phyloP scores from a whole-genome alignment of 1,140 invertebrate species.

The Drosophila auraria region DNA sequence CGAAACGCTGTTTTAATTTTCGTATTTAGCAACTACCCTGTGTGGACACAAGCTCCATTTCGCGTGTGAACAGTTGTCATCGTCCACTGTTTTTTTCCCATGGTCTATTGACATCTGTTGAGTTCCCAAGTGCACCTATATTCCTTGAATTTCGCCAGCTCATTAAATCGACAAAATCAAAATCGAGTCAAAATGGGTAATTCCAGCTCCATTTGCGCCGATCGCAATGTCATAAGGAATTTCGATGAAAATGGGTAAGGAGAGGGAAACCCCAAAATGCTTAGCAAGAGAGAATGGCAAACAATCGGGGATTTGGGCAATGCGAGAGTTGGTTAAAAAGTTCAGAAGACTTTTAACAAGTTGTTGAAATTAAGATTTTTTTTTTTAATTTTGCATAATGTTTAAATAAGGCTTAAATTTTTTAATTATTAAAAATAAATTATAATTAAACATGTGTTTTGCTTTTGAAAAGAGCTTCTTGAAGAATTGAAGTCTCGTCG shows the following conservation, averaged over 20 bases:
- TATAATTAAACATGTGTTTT: neutral
- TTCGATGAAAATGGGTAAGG: conserved; percentile 80
- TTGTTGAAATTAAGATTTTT: neutral
- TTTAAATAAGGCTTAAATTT: neutral
- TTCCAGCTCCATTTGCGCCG: conserved; percentile 78
- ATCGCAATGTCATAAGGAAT: conserved; percentile 70
- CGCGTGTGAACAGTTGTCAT: conserved; percentile 22
- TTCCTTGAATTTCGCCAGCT: neutral
- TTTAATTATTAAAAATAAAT: neutral
- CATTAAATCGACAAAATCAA: conserved; percentile 8
- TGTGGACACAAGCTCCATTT: neutral
- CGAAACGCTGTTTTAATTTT: conserved; percentile 30
- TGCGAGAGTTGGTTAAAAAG: conserved; percentile 22
- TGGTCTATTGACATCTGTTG: conserved; percentile 9
- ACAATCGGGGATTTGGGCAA: neutral
- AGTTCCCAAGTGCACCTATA: neutral
- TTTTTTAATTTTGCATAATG: neutral
- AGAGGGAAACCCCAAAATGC: conserved; percentile 6
- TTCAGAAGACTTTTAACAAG: neutral
- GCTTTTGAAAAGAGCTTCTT: no score
- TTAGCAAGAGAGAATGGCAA: neutral
- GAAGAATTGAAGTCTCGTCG: no score
- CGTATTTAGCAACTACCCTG: conserved; percentile 1
- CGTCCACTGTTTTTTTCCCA: neutral
- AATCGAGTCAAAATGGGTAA: conserved; percentile 67